Evolutionary conservation across 2,888 invertebrate genomes (phyloP), one percentile per base, ranked within the genome.

Genomic region (Aphodius sticticus): DNA sequence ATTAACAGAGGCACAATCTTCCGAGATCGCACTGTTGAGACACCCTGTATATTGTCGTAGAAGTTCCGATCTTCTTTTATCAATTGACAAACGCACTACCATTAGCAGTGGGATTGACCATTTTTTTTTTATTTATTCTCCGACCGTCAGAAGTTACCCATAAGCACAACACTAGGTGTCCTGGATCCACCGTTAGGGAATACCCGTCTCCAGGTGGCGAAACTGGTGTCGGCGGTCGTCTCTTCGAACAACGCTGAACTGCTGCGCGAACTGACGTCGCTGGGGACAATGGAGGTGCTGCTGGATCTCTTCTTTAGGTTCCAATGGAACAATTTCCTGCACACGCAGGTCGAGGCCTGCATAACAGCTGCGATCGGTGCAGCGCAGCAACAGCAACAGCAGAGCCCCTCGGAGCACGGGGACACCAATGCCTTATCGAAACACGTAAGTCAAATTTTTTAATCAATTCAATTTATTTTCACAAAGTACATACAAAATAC

Each of bases 261-360:
- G 85, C 92, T 94, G 87, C 91, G 92, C 86, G 94, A 94, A 89
- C 91, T 92, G 87, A 90, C 89, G 79, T 81, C 82, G 7, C 82
- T 88, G 78, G 92, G 92, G 82, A 93, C 93, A 70, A 91, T 93
- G 85, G 90, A 90, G 84, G 90, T 92, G 85, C 91, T 95, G 86
- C 90, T 97, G 92, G 95, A 97, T 89, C 92, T 98, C 90, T 96
- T 97, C 92, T 96, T 97, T 91, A 92, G 93, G 89, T 96, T 95
- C 91, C 93, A 94, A 83, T 95, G 97, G 95, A 98, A 99, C 91
- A 98, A 97, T 92, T 98, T 99, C 91, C 92, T 99, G 88, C 98
- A 99, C 90, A 95, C 95, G 84, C 96, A 97, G 91, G 95, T 97
- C 84, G 94, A 95, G 89, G 93, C 94, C 88, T 95, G 96, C 88